phyloP scores from a whole-genome alignment of 2,888 invertebrate genomes.

The Perizoma flavofasciatum region DNA sequence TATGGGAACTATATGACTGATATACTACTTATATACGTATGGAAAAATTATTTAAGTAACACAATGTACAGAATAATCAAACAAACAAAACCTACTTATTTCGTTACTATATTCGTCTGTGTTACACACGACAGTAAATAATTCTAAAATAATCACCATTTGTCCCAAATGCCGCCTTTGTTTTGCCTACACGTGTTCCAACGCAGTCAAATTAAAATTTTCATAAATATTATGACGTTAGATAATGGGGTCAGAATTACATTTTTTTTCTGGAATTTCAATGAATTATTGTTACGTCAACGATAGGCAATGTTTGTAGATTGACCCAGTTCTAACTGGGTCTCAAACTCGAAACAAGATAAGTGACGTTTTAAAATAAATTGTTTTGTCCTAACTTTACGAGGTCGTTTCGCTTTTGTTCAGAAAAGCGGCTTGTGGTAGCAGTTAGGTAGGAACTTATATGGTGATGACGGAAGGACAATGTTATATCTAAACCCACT shows the following conservation, averaged over 20 bases:
- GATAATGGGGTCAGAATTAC: conserved; percentile 3
- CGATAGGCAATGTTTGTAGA: conserved; percentile 6
- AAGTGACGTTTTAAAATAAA: conserved; percentile 21
- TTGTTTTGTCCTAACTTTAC: conserved; percentile 19
- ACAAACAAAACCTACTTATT: too few species aligned
- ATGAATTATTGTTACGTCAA: conserved; percentile 1
- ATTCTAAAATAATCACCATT: conserved; percentile 14
- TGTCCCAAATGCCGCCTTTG: conserved; percentile 11
- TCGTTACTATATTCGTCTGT: too few species aligned
- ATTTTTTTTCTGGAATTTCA: too few species aligned
- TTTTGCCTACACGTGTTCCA: conserved; percentile 9
- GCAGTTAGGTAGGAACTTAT: not conserved
- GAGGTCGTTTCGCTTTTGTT: not conserved
- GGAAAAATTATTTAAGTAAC: too few species aligned
- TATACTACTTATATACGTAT: too few species aligned
- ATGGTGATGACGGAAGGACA: not conserved
- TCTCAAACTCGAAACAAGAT: conserved; percentile 17
- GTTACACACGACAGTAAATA: not conserved
- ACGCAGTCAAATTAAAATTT: conserved; percentile 7
- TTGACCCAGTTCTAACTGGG: conserved; percentile 27
- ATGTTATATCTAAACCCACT: not conserved
- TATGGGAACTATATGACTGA: too few species aligned
- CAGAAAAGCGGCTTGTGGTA: too few species aligned
- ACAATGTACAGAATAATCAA: too few species aligned
- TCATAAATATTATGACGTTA: conserved; percentile 17